Evolutionary conservation across 2,113 vertebrate genomes (phyloP), one percentile per base, ranked within the genome.

Genomic region (Rhinogobius similis): DNA sequence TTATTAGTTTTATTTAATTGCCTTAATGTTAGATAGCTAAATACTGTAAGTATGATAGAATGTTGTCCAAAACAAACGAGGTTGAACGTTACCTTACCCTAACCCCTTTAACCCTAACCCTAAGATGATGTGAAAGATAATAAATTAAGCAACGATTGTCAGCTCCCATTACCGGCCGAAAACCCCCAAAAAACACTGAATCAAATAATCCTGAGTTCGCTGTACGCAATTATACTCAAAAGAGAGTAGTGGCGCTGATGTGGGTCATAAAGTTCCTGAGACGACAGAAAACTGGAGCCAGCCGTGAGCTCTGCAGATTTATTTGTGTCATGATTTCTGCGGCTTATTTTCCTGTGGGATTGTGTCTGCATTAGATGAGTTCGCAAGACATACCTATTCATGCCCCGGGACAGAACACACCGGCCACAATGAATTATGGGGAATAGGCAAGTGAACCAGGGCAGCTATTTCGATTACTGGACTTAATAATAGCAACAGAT

Each of bases 201-300:
- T 50, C n/a, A 50, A 50, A 50, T 9, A 50, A 46, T 18, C 43
- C 43, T 18, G 3, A 18, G n/a, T 18, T 58, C 26, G 29, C 13
- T 18, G 6, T 14, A 29, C 29, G 46, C 18, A 2, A 32, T n/a
- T 62, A n/a, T 29, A 50, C 46, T 56, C 12, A 48, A 20, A 48
- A 50, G 20, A 21, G 20, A 21, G 13, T 43, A 38, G 23, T 41
- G 23, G 10, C 26, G 63, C 62, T 78, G 64, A 70, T 73, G 53
- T 44, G 59, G 48, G 41, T 41, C 61, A 65, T 5, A 68, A 67
- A 64, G 43, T 48, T 67, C 69, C 69, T 62, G 73, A 24, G 41
- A 65, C 69, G 43, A 62, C 63, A 73, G 70, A 65, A 73, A 48
- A 74, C 16, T 14, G 55, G 24, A 59, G 59, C 13, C 18, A 32